Evolutionary conservation across 2,797 vertebrate genomes (phyloP), one percentile per base, ranked within the genome.

Genomic region (Artibeus jamaicensis): DNA sequence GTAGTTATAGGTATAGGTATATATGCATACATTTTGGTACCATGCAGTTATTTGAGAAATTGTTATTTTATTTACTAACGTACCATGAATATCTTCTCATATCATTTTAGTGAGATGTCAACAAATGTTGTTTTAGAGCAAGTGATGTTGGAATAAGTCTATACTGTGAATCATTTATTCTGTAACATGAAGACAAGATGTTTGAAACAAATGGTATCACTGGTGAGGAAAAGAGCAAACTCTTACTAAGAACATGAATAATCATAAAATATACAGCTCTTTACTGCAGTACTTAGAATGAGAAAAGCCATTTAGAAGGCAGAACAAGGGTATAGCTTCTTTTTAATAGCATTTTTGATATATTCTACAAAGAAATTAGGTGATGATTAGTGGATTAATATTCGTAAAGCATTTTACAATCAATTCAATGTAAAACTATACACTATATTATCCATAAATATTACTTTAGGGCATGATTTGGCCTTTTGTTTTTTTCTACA

Each of bases 191-290:
- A 96, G 94, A 89, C 91, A 89, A 96, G 76, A 62, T 95, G 81
- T 89, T 96, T 95, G 74, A 48, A 96, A 89, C 86, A 97, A 97
- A 95, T 82, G 82, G 55, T 83, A 76, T 83, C 11, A 24, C 83
- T 93, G 89, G 65, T 90, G 34, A 96, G 53, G n/a, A 95, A 94
- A 97, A 96, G 78, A 81, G 24, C 16, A 81, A 67, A 88, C 83
- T 94, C 65, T 96, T 89, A 44, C n/a, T 50, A 77, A 68, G 88
- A 92, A 76, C 24, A 26, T 93, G 79, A 85, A 70, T 86, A 92
- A 91, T 83, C 14, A 71, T 32, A 42, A 93, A 81, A 84, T 87
- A 68, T 24, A 73, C 12, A 86, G 59, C 4, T 76, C 34, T 89
- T 84, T 16, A 70, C 9, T 34, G 12, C 8, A 74, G 50, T 90